Evolutionary conservation across 2,113 vertebrate species (phyloP).

Genomic region (Microtus montanus): DNA sequence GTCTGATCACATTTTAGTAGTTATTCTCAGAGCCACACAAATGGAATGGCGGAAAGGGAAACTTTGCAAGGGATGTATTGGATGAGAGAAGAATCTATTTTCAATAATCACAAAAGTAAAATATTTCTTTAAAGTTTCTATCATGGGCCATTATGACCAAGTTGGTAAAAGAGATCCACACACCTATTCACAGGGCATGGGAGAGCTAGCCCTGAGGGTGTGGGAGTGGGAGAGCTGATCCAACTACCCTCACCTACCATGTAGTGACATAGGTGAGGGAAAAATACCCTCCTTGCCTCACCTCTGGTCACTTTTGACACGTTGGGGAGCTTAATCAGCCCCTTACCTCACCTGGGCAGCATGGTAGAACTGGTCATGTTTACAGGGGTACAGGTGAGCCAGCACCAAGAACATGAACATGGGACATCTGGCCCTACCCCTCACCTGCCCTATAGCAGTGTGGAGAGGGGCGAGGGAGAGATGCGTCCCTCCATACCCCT

Average conservation of each 20-base stretch:
- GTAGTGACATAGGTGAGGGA: no score
- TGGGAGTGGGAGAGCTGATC: background rate
- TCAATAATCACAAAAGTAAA: background rate
- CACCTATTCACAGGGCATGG: background rate
- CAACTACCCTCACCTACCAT: no score
- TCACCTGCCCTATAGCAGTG: background rate
- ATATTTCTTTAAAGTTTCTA: background rate
- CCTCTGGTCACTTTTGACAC: no score
- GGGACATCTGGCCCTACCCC: background rate
- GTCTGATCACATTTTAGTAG: background rate
- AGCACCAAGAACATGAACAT: no score
- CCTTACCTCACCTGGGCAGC: no score
- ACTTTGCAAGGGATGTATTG: background rate
- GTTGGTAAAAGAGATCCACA: background rate
- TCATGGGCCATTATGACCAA: background rate
- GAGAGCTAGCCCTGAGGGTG: background rate
- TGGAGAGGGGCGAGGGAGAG: background rate
- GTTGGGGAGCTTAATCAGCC: no score
- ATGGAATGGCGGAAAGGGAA: background rate
- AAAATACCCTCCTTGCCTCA: no score
- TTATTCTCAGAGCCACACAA: background rate
- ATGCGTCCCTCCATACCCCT: background rate
- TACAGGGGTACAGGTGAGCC: background rate
- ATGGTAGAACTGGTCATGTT: background rate
- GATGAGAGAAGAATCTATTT: background rate